Evolutionary conservation across 2,797 vertebrate species (phyloP), one percentile per base, ranked within the genome.

Genomic region (Diceros bicornis): DNA sequence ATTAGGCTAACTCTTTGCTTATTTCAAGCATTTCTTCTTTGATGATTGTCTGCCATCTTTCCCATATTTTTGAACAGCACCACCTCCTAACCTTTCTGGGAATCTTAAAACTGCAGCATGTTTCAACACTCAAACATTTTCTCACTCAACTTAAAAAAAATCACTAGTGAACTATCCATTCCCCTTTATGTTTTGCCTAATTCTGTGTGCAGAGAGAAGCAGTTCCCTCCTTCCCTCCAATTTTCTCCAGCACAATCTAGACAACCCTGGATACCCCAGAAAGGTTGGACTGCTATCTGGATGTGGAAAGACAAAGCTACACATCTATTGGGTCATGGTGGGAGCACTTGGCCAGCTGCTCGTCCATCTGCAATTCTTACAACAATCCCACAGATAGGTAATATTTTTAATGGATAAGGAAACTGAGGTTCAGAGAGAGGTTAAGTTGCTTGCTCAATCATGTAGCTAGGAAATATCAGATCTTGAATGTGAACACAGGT

Each of bases 71-170:
- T 71, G 14, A 85, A 78, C 5, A 81, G 21, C 27, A 47, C 47
- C 59, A 55, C 7, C 25, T 32, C 25, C 52, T 85, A 64, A 50
- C 6, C 27, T 82, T 88, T 86, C 47, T 20, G 84, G 64, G 52
- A 79, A 18, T 44, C 55, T 41, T 79, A 41, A 96, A 83, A 74
- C 13, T 41, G n/a, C 55, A 68, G 4, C 12, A 21, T 59, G 50
- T 69, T 93, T 61, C 95, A 75, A 59, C 14, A 23, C 6, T 69
- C 41, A 41, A 82, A 37, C 18, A 55, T 59, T 84, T 96, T 88
- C 41, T 29, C 34, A 47, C 86, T 89, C 77, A 25, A 62, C 57
- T 82, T 59, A 27, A 61, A 62, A 55, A 77, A 66, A 50, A 52
- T 41, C 21, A 1, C 57, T 62, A 44, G 12, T 91, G 66, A 93